Conservation (phyloP, 1,140 invertebrate species). For the Anastrepha ludens region DNA sequence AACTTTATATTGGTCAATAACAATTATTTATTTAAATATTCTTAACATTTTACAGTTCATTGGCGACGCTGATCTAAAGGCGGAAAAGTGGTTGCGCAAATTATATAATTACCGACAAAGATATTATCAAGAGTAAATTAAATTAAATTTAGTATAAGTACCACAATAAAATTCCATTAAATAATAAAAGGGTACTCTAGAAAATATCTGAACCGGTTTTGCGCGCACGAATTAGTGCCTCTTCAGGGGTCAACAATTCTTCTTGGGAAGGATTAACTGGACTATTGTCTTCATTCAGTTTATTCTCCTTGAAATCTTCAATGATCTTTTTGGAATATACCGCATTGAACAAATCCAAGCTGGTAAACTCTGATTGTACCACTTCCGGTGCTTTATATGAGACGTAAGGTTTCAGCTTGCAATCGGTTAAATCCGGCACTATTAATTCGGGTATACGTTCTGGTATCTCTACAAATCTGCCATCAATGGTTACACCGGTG, state of each 20-base stretch:
- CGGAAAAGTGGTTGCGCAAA: constrained; percentile 71
- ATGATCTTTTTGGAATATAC: constrained; percentile 88
- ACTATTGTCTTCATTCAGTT: constrained; percentile 81
- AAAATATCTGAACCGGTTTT: constrained; percentile 89
- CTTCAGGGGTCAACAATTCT: constrained; percentile 82
- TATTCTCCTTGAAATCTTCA: constrained; percentile 83
- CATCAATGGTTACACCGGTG: constrained; percentile 77
- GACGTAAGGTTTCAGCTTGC: constrained; percentile 93
- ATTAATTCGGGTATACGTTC: constrained; percentile 95
- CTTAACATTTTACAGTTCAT: constrained; percentile 65
- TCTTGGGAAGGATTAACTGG: constrained; percentile 82
- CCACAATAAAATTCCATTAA: background rate
- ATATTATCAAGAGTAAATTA: constrained; percentile 64
- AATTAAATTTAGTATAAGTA: constrained; percentile 31
- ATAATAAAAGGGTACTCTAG: constrained; percentile 62
- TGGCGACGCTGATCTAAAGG: constrained; percentile 65
- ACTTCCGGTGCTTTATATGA: constrained; percentile 87
- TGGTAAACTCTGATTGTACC: constrained; percentile 85
- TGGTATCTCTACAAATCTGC: constrained; percentile 81
- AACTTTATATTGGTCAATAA: constrained; percentile 54
- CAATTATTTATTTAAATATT: constrained; percentile 23
- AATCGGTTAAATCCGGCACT: constrained; percentile 90
- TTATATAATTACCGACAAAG: constrained; percentile 70
- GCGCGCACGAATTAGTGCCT: constrained; percentile 81
- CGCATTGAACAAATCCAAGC: constrained; percentile 88